Conservation (phyloP, 1,140 invertebrate species). For the Drosophila insularis region DNA sequence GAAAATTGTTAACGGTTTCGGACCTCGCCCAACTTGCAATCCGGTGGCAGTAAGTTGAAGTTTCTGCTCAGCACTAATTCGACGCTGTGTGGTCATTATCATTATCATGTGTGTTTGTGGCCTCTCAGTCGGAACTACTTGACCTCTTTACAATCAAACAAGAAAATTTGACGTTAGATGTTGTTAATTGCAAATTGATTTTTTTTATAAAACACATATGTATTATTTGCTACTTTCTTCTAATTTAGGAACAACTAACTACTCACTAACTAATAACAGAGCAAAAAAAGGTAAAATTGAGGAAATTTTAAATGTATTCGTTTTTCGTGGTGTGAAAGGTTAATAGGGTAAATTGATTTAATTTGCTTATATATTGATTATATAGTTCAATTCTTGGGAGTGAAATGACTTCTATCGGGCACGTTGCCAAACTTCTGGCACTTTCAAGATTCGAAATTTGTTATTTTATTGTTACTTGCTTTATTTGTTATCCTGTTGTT, state of each 20-base stretch:
- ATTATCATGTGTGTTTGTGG: not conserved
- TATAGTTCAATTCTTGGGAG: not conserved
- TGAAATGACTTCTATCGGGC: not conserved
- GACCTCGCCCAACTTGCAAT: too few species aligned
- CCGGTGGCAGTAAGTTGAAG: constrained; percentile 33
- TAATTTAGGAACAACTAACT: too few species aligned
- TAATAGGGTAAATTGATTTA: too few species aligned
- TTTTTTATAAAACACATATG: not conserved
- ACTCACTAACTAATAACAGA: too few species aligned
- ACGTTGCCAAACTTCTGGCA: not conserved
- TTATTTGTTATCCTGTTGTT: constrained; percentile 13
- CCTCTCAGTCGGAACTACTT: not conserved
- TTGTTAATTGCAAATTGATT: not conserved
- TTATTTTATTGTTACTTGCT: not conserved
- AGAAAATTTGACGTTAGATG: too few species aligned
- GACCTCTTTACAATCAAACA: not conserved
- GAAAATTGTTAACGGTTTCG: constrained; percentile 10
- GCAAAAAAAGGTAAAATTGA: too few species aligned
- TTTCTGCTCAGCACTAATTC: constrained; percentile 34
- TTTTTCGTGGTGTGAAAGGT: too few species aligned
- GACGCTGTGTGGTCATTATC: constrained; percentile 43
- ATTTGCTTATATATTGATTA: too few species aligned
- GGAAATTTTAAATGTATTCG: too few species aligned
- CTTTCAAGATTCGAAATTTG: not conserved
- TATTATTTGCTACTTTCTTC: not conserved